These are phyloP conservation scores for Drosophila glabriapex DNA, from an alignment of 2,888 invertebrate species.

Conservation along the genomic window DNA sequence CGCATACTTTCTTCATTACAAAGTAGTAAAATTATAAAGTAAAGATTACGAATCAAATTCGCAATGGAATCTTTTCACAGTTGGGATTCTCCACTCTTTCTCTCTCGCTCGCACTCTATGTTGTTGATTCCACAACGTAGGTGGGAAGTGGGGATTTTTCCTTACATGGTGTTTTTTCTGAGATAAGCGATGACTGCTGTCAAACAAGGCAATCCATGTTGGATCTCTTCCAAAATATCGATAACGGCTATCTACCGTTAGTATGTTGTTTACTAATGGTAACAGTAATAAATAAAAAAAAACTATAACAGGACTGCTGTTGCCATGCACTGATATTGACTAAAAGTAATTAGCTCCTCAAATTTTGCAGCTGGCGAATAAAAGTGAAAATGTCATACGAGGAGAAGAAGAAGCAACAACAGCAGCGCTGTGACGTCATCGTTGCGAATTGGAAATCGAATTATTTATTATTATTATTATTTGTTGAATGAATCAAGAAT, in stretches of 20 bases:
- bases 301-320: constrained; percentile 35
- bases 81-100: not conserved
- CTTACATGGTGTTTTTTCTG: constrained; percentile 7
- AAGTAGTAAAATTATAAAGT: not conserved
- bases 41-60: not conserved
- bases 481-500: constrained; percentile 68
- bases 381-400: constrained; percentile 64
- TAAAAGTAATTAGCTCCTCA: not conserved
- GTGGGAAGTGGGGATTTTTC: constrained; percentile 28
- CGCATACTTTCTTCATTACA: not conserved
- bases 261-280: constrained; percentile 55
- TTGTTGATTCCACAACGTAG: not conserved
- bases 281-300: constrained; percentile 15
- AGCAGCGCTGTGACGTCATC: constrained; percentile 7
- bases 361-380: constrained; percentile 46
- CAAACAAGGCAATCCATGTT: constrained; percentile 70
- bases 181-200: constrained; percentile 44
- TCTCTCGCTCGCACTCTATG: not conserved
- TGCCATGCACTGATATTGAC: constrained; percentile 36
- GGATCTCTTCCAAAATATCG: constrained; percentile 53
- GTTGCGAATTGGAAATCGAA: not conserved
- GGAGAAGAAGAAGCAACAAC: not conserved
- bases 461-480: constrained; percentile 25
- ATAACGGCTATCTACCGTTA: constrained; percentile 57
- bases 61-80: not conserved